Evolutionary conservation across 1,140 invertebrate genomes (phyloP), one percentile per base, ranked within the genome.

Genomic region (Drosophila nigromelanica): DNA sequence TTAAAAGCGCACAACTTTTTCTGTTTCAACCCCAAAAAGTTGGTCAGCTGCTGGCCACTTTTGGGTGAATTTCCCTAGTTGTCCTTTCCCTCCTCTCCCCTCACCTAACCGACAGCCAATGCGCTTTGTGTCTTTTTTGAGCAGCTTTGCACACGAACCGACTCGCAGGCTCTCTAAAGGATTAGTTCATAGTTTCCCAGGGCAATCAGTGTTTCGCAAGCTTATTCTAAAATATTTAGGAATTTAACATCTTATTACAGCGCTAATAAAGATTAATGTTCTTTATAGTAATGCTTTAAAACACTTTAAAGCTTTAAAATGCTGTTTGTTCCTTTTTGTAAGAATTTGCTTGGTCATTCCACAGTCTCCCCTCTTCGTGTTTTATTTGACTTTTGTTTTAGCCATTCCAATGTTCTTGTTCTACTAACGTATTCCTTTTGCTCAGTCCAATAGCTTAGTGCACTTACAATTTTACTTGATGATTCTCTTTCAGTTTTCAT

Each of bases 11-110:
- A 12, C 27, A 72, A 72, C 68, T 71, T 75, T 74, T 64, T 75
- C 48, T 78, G 45, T 78, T 83, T 76, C 45, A 37, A 30, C 27
- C 40, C 61, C 18, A 81, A 78, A 43, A 64, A 79, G 64, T 85
- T 83, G 52, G 30, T 39, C 60, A 66, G 40, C 37, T 59, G 21
- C 11, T 45, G 52, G 21, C n/a, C 18, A 2, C 30, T 15, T 42
- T 5, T 58, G 30, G 33, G 48, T 47, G 11, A 24, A 47, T 21
- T 47, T 5, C 43, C 43, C 43, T n/a, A n/a, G n/a, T n/a, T n/a
- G n/a, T n/a, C n/a, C n/a, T n/a, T n/a, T n/a, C 40, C 4, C 0
- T 58, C 21, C 10, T 18, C 18, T 18, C 21, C 21, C 21, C 21
- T 18, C 18, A 1, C 18, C 18, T 18, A 24, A 4, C 21, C 21